Evolutionary conservation across 2,797 vertebrate genomes (phyloP), one percentile per base, ranked within the genome.

Genomic region (Sparus aurata): DNA sequence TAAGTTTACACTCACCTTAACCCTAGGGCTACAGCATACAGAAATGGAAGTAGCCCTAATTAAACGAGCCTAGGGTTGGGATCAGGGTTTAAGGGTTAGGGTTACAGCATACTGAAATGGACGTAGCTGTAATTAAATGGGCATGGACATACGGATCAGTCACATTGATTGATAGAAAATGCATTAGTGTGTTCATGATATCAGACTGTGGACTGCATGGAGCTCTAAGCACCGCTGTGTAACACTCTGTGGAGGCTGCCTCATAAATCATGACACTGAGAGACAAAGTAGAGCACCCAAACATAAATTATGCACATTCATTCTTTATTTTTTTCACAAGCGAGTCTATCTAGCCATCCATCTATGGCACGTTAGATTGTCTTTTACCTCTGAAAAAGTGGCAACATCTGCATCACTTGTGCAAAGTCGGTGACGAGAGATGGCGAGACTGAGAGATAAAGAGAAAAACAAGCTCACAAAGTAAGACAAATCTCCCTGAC

Each of bases 231-330:
- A 27, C 67, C 5, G 25, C 60, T 57, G n/a, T 73, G 43, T 60
- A 60, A 60, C 38, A 27, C 41, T 81, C 18, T 0, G n/a, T 13
- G 34, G 57, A 69, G 41, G 46, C 63, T 15, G 54, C 27, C 61
- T 82, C 62, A 67, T 89, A 75, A 79, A 86, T 79, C 69, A 50
- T 30, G 50, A 67, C 18, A 30, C 25, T 47, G 52, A 80, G 67
- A 79, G 27, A 52, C 72, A 38, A 38, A 43, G 52, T 65, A 17
- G 69, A 77, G 47, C 70, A 61, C 45, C 22, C 47, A 16, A 0
- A 49, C 62, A 80, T 84, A 16, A 81, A 83, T 85, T 69, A 86
- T 87, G 46, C 67, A 75, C 22, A 17, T 25, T 61, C 8, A 34
- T 62, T 55, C 50, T 71, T 70, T 15, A 18, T 59, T 17, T 69